Conservation (phyloP, 2,797 vertebrate genomes). For the Caiman crocodilus region DNA sequence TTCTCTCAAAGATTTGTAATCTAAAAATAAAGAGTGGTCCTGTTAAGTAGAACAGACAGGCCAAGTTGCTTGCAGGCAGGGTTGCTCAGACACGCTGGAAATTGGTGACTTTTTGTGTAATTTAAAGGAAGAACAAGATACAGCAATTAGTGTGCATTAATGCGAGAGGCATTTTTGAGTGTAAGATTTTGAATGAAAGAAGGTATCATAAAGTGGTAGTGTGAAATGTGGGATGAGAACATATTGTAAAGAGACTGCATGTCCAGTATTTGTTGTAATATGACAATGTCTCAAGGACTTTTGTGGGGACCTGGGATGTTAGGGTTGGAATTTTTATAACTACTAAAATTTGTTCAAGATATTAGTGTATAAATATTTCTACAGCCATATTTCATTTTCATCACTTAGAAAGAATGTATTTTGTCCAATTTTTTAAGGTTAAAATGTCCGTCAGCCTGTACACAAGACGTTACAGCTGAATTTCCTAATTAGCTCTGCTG, state of each 20-base stretch:
- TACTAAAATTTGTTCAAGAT: not conserved
- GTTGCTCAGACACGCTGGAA: not conserved
- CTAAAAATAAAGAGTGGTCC: not conserved
- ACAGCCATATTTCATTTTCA: too few species aligned
- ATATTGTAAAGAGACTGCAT: not conserved
- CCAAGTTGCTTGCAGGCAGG: not conserved
- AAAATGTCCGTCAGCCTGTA: not conserved
- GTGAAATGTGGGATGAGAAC: not conserved
- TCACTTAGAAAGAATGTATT: not conserved
- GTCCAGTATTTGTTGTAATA: not conserved
- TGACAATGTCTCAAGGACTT: not conserved
- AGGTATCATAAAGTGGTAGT: not conserved
- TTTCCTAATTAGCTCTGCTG: too few species aligned
- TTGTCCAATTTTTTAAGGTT: not conserved
- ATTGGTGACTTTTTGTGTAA: not conserved
- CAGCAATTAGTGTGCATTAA: not conserved
- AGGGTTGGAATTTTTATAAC: not conserved
- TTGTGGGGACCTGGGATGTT: not conserved
- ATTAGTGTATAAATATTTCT: not conserved
- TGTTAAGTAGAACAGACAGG: not conserved
- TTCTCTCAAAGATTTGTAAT: not conserved
- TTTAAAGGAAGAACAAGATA: not conserved
- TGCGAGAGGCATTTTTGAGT: not conserved
- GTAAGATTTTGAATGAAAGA: not conserved
- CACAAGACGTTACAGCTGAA: too few species aligned